These are phyloP conservation scores for Listronotus bonariensis DNA, from an alignment of 1,140 invertebrate genomes.

Conservation along the genomic window DNA sequence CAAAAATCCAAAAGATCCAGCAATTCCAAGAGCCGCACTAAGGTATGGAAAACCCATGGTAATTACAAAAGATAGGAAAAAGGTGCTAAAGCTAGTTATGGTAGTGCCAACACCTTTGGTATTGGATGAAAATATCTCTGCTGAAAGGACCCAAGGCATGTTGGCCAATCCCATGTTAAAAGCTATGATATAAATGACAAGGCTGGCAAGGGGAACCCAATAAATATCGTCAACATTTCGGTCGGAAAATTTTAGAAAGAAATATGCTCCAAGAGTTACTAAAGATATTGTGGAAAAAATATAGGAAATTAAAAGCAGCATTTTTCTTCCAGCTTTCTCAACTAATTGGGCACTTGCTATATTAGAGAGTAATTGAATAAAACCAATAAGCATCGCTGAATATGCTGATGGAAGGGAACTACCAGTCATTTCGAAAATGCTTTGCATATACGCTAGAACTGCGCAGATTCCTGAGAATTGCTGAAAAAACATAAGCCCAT, in stretches of 20 bases:
- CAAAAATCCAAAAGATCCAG: conserved; percentile 81
- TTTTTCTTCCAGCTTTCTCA: conserved; percentile 54
- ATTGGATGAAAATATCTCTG: conserved; percentile 77
- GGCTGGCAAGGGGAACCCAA: conserved; percentile 44
- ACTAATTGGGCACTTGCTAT: conserved; percentile 30
- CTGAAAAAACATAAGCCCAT: conserved; percentile 72
- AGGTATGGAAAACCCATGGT: conserved; percentile 74
- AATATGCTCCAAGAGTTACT: conserved; percentile 31
- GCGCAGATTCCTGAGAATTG: conserved; percentile 81
- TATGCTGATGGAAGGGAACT: conserved; percentile 57
- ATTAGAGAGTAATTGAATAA: conserved; percentile 29
- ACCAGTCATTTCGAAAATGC: conserved; percentile 69
- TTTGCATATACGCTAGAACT: conserved; percentile 77
- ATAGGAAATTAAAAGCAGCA: conserved; percentile 33
- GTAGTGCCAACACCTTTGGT: conserved; percentile 74
- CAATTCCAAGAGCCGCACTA: conserved; percentile 63
- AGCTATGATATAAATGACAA: conserved; percentile 43
- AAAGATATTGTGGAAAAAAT: conserved; percentile 26
- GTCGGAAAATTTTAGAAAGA: conserved; percentile 27
- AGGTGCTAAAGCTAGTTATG: conserved; percentile 74
- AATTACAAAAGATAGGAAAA: conserved; percentile 76
- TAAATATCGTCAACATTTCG: conserved; percentile 29
- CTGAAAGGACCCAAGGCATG: conserved; percentile 81
- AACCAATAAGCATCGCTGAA: conserved; percentile 31
- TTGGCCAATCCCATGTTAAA: conserved; percentile 70